Base-by-base conservation (phyloP, 1,140 invertebrate species). In the Drosophila littoralis region DNA sequence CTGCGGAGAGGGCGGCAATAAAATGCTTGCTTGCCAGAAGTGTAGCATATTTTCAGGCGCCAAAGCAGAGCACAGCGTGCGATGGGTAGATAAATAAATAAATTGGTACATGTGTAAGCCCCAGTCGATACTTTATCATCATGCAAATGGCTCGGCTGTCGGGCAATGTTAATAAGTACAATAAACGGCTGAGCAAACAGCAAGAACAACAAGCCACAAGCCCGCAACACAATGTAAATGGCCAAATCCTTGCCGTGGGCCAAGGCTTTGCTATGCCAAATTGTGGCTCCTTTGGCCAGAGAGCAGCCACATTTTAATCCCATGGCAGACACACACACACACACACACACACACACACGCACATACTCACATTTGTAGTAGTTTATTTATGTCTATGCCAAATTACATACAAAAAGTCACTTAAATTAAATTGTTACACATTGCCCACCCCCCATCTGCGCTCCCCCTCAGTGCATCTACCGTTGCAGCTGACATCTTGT, bases 101-200 rank as follows among this genome's bases (percentile, higher is more conserved):
- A 71, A 64, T 75, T 59, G 60, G 42, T 75, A 75, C 68, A 75
- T 64, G 52, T 67, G 74, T 74, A 75, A 66, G 64, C 81, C 75
- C 81, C 61, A 69, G 75, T 81, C 64, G 82, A 76, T 81, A 86
- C 82, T 86, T 76, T 78, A 85, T 84, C 74, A 86, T 81, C 75
- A 79, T 84, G 77, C 68, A 84, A 84, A 84, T 84, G 68, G 67
- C 51, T 58, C 8, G 8, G 52, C 52, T 45, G 36, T 17, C 13
- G 28, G 45, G 35, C 63, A 60, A 58, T 71, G 59, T 60, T 81
- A 86, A 78, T 73, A 86, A 73, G 72, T 67, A 82, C 60, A 70
- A 76, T 73, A 63, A 86, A 79, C 51, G 68, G 68, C 46, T 55
- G 46, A 66, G 43, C 75, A 59, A 61, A 65, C 68, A 51, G 50